These are phyloP conservation scores for Sphaerophoria rueppellii DNA, from an alignment of 2,888 invertebrate species.

Conservation along the genomic window DNA sequence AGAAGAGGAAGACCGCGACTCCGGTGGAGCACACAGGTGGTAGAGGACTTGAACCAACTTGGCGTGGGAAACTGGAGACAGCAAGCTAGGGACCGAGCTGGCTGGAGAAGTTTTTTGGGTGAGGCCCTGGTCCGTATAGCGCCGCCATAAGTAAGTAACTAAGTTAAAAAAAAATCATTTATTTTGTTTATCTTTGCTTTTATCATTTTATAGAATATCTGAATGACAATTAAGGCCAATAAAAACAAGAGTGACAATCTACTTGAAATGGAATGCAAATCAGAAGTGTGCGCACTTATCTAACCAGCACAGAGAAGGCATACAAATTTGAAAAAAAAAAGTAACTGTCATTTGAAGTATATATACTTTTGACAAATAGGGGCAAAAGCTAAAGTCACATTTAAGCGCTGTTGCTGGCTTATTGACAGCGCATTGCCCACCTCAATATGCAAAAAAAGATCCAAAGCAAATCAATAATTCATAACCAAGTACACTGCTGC, in stretches of 20 bases:
- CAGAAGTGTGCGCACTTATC: slow-evolving; percentile 61
- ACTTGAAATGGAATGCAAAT: slow-evolving; percentile 41
- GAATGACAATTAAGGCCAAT: slow-evolving; percentile 48
- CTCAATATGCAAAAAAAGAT: slow-evolving; percentile 2
- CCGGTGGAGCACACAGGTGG: no score
- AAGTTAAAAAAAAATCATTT: slow-evolving; percentile 35
- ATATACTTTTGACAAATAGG: slow-evolving; percentile 64
- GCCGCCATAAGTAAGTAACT: no score
- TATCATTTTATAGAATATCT: slow-evolving; percentile 24
- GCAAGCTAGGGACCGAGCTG: no score
- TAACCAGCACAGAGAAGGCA: slow-evolving; percentile 53
- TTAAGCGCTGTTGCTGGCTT: slow-evolving; percentile 16
- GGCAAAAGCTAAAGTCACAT: slow-evolving; percentile 42
- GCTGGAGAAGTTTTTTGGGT: no score
- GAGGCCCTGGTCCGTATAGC: no score
- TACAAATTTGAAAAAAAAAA: slow-evolving; percentile 64
- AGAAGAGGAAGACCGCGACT: no score
- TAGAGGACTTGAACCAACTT: no score
- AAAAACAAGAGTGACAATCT: slow-evolving; percentile 46
- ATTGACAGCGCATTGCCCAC: neutral
- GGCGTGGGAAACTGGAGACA: no score
- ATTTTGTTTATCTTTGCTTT: slow-evolving; percentile 23
- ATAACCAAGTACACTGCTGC: slow-evolving; percentile 45
- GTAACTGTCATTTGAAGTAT: slow-evolving; percentile 65
- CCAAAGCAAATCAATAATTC: slow-evolving; percentile 67